Percentiles rank a stretch among this genome's conserved stretches.
These are phyloP conservation scores for Spatula versicolor DNA, from an alignment of 2,797 vertebrate species.

Conservation along the genomic window DNA sequence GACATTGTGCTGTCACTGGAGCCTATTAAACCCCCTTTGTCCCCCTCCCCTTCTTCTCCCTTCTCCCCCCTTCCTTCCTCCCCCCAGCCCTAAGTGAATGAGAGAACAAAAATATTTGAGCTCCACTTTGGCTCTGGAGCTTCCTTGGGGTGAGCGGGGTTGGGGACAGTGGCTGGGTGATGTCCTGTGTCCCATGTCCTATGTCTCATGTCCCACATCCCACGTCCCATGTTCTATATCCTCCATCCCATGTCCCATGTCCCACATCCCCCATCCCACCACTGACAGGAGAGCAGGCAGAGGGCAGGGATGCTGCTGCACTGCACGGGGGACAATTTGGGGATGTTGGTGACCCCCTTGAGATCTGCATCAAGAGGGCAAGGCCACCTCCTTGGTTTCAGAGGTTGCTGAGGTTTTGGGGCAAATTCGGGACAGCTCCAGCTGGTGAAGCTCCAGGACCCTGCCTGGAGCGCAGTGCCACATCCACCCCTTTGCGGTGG, in stretches of 20 bases:
- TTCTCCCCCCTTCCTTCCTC: constrained; percentile 54
- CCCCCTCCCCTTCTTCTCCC: constrained; percentile 74
- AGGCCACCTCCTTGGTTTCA: background rate
- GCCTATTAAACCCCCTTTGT: constrained; percentile 84
- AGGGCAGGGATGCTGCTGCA: background rate
- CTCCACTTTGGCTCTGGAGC: constrained; percentile 71
- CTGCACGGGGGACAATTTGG: background rate
- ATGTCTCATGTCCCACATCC: rapidly evolving
- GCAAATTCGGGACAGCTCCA: rapidly evolving
- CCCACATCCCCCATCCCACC: background rate
- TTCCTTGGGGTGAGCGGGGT: background rate
- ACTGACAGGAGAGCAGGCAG: background rate
- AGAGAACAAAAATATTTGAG: constrained; percentile 82
- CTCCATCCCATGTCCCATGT: background rate
- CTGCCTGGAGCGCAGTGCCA: rapidly evolving
- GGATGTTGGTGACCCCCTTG: background rate
- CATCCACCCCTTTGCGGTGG: background rate
- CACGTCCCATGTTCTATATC: rapidly evolving
- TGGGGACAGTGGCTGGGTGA: rapidly evolving
- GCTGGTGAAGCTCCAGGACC: background rate
- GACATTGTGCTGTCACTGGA: constrained; percentile 87
- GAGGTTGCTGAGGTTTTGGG: background rate
- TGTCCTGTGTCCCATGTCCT: rapidly evolving
- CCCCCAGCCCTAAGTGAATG: constrained; percentile 72
- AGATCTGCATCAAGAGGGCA: rapidly evolving